Evolutionary conservation across 1,140 invertebrate genomes (phyloP).

Genomic region (Drosophila sp.): DNA sequence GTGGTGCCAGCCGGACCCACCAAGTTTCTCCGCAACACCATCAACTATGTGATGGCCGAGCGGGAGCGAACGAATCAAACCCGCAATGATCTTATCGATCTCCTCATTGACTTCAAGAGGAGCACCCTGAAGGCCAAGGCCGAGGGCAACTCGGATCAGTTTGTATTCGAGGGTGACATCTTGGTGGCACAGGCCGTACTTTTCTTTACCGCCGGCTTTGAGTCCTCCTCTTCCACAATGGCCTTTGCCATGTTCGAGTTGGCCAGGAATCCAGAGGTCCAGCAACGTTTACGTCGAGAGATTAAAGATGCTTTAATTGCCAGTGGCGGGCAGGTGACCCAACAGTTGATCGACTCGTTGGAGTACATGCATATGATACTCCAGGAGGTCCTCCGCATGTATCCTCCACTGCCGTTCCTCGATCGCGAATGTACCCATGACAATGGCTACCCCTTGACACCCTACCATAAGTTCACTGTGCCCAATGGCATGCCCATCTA

Average conservation of each 20-base stretch:
- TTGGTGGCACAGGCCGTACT: constrained; percentile 87
- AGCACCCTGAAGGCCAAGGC: constrained; percentile 53
- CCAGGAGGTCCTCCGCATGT: constrained; percentile 86
- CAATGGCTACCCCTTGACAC: constrained; percentile 56
- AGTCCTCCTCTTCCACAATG: constrained; percentile 85
- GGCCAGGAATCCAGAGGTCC: constrained; percentile 84
- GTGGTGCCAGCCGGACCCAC: constrained; percentile 62
- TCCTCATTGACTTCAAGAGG: constrained; percentile 73
- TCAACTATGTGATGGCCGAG: constrained; percentile 83
- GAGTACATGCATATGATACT: constrained; percentile 85
- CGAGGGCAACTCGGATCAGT: constrained; percentile 27
- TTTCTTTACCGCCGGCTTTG: constrained; percentile 88
- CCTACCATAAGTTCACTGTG: constrained; percentile 61
- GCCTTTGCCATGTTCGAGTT: constrained; percentile 86
- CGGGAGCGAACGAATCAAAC: constrained; percentile 66
- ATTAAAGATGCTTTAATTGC: constrained; percentile 81
- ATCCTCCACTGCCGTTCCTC: constrained; percentile 87
- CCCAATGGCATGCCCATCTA: constrained; percentile 75
- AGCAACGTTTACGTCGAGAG: constrained; percentile 85
- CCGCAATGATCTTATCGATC: constrained; percentile 85
- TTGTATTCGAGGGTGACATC: constrained; percentile 77
- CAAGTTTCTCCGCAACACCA: constrained; percentile 73
- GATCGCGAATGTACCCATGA: constrained; percentile 84
- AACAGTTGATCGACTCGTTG: constrained; percentile 84
- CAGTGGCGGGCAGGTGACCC: constrained; percentile 79